Base-by-base conservation (phyloP, 2,113 vertebrate genomes). In the Mus spicilegus region DNA sequence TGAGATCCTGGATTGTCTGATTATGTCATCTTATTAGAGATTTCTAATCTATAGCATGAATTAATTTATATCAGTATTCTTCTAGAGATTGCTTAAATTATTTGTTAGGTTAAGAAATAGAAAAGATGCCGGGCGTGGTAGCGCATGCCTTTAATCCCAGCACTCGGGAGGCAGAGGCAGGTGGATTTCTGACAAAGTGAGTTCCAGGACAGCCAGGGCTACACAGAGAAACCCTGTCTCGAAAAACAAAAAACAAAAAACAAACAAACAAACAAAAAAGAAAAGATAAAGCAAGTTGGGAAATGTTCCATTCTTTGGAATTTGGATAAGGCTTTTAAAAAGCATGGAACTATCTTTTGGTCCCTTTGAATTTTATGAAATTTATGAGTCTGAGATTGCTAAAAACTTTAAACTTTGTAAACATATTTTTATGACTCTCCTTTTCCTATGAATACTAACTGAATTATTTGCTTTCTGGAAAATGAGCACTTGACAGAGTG, bases 351-450 rank as follows among this genome's bases (percentile, higher is more conserved):
- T 95, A 26, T 93, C 95, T 87, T 51, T 91, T 49, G 90, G 4
- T 87, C 11, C 56, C 51, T 94, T 96, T 7, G 90, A 56, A 87
- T 87, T 93, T 92, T 95, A 91, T 93, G n/a, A 76, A 85, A 93
- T 95, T 78, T 93, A 12, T 95, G 51, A 94, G 56, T 97, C 42
- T 89, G 39, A 91, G 93, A 58, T 61, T 89, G 88, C 75, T 78
- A 56, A 81, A 93, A 89, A 58, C 97, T 96, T 93, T 86, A 69
- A 97, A 91, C 61, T 96, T 97, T 81, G 5, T 84, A 76, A 87
- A 56, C 90, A 69, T 73, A 90, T 85, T 72, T 76, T 49, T 63
- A 94, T 84, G 33, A 75, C 36, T 73, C 14, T 86, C 14, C 12
- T 20, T 54, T 85, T 49, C 24, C 81, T n/a, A 6, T 93, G 80